Evolutionary conservation across 2,797 vertebrate genomes (phyloP), one percentile per base, ranked within the genome.

Genomic region (Chaenodraco wilsoni): DNA sequence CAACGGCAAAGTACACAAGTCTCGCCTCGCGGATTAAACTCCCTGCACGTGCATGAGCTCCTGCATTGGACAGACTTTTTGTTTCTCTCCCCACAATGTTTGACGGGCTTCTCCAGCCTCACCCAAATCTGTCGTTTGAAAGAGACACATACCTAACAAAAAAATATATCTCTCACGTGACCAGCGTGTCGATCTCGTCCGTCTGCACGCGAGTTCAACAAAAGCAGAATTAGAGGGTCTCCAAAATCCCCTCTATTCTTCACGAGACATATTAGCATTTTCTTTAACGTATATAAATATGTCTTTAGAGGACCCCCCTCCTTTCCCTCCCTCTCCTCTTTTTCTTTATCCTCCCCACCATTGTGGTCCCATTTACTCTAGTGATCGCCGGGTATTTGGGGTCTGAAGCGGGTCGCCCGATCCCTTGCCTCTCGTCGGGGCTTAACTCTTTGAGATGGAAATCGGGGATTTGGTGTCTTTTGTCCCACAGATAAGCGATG

Each of bases 141-240:
- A 52, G 66, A 73, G 57, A 72, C 66, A 79, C 66, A 72, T 59
- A 72, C 61, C 44, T 41, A 66, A 49, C 33, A 51, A 37, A 48
- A 37, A 46, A 61, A 45, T 7, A 55, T 60, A 49, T 82, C 84
- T 78, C 65, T 93, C 92, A 92, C 91, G 92, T 94, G 93, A 94
- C 79, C 85, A 69, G 73, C 83, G 67, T 95, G 94, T 94, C 95
- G 90, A 55, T 91, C 93, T 89, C 61, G 78, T 84, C 83, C 87
- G 93, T 94, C 94, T 94, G 95, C 96, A 96, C 96, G 93, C 94
- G 95, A 96, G 94, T 86, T 77, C 76, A 92, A 96, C 95, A 96
- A 96, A 85, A 89, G 93, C n/a, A 79, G 94, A 88, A 94, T 96
- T 95, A 95, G 91, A 85, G 81, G 72, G 87, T 80, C 74, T 76